Evolutionary conservation across 1,140 invertebrate genomes (phyloP).

Genomic region (Agraylea sexmaculata): DNA sequence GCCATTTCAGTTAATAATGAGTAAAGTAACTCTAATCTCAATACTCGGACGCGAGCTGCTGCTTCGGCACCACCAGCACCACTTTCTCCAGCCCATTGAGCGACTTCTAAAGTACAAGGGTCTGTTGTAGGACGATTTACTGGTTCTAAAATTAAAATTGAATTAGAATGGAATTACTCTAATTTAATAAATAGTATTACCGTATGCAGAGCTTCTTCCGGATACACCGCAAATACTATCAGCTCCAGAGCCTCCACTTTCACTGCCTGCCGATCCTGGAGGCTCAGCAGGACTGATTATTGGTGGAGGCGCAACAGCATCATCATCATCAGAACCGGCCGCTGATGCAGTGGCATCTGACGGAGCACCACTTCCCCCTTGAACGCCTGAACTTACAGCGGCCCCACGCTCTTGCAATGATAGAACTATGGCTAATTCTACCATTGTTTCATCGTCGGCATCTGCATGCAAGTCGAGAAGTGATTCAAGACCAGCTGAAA

Average conservation of each 20-base stretch:
- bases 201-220: conserved; percentile 77
- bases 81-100: conserved; percentile 25
- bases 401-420: conserved; percentile 69
- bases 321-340: conserved; percentile 54
- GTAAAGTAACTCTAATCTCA: conserved; percentile 56
- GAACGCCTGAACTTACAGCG: conserved; percentile 27
- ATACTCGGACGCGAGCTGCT: conserved; percentile 44
- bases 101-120: conserved; percentile 16
- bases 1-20: conserved; percentile 49
- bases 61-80: conserved; percentile 34
- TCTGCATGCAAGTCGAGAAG: conserved; percentile 82
- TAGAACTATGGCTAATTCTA: conserved; percentile 88
- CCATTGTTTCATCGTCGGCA: conserved; percentile 91
- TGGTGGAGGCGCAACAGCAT: conserved; percentile 82
- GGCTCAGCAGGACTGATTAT: conserved; percentile 66
- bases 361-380: conserved; percentile 18
- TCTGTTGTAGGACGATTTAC: conserved; percentile 5
- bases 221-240: conserved; percentile 84
- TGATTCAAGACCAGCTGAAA: conserved; percentile 59
- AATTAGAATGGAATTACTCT: background rate
- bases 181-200: conserved; percentile 37
- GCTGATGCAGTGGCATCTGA: conserved; percentile 30
- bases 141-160: background rate
- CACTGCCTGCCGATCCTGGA: conserved; percentile 56
- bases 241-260: conserved; percentile 79